A percentile compares a stretch with the other conserved stretches of the same genome.
phyloP scores from a whole-genome alignment of 2,888 invertebrate genomes.

The Ellobium chinense region DNA sequence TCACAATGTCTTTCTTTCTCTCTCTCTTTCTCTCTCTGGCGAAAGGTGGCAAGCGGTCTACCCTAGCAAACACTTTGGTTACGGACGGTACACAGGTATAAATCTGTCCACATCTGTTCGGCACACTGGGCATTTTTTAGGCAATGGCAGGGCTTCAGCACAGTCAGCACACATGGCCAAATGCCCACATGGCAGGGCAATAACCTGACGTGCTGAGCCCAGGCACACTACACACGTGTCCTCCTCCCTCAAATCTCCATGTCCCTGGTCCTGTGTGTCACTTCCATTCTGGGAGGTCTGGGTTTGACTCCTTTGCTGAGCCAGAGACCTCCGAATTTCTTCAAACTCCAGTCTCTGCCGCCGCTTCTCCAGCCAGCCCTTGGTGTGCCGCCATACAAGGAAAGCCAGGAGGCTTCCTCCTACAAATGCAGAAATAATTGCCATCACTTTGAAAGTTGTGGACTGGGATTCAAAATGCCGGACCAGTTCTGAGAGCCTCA shows the following conservation, averaged over 20 bases:
- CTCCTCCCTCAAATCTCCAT: slow-evolving; percentile 69
- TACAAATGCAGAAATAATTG: slow-evolving; percentile 82
- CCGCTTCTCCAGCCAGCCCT: slow-evolving; percentile 49
- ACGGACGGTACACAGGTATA: slow-evolving; percentile 81
- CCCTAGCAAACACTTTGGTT: slow-evolving; percentile 22
- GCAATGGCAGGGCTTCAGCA: slow-evolving; percentile 84
- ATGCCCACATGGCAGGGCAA: slow-evolving; percentile 93
- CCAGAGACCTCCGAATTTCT: slow-evolving; percentile 48
- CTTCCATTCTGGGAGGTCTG: not conserved
- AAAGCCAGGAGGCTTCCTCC: slow-evolving; percentile 81
- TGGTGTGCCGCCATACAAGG: slow-evolving; percentile 81
- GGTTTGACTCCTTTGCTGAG: not conserved
- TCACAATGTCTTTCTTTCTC: no score
- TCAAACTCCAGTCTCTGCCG: slow-evolving; percentile 47
- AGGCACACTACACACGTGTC: slow-evolving; percentile 91
- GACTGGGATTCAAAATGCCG: slow-evolving; percentile 87
- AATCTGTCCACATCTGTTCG: slow-evolving; percentile 85
- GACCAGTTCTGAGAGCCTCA: slow-evolving; percentile 87
- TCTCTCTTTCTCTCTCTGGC: no score
- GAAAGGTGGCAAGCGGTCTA: no score
- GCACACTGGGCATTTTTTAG: slow-evolving; percentile 89
- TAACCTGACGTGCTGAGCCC: slow-evolving; percentile 91
- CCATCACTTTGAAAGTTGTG: slow-evolving; percentile 81
- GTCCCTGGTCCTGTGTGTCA: not conserved
- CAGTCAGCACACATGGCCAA: slow-evolving; percentile 94